Evolutionary conservation across 2,888 invertebrate genomes (phyloP).

Genomic region (Lithophane semibrunnea): DNA sequence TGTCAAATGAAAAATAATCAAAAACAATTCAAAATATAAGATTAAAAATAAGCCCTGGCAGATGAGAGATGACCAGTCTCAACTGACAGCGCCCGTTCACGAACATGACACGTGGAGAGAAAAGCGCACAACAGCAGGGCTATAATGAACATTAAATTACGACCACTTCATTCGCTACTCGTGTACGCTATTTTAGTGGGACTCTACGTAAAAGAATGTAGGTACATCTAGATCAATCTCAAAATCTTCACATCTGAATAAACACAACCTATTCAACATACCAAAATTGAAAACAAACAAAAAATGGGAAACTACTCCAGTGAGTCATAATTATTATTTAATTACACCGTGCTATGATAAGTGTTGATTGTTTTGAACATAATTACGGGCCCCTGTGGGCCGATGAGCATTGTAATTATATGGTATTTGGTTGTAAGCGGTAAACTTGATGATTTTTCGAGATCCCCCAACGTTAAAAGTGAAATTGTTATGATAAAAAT

Average conservation of each 20-base stretch:
- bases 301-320: slow-evolving; percentile 16
- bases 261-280: neutral
- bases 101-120: too few relatives aligned
- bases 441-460: slow-evolving; percentile 25
- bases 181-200: neutral
- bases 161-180: too few relatives aligned
- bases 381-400: slow-evolving; percentile 48
- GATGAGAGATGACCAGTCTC: too few relatives aligned
- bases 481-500: slow-evolving; percentile 5
- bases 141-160: too few relatives aligned
- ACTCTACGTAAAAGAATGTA: neutral
- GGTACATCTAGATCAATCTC: neutral
- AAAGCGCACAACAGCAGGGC: too few relatives aligned
- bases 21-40: too few relatives aligned
- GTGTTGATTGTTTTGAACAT: slow-evolving; percentile 58
- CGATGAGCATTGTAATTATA: slow-evolving; percentile 56
- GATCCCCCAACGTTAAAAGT: slow-evolving; percentile 17
- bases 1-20: too few relatives aligned
- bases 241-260: neutral
- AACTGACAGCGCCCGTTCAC: too few relatives aligned
- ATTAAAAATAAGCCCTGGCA: too few relatives aligned
- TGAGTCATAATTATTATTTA: slow-evolving; percentile 53
- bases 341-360: slow-evolving; percentile 48
- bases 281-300: slow-evolving; percentile 24
- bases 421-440: slow-evolving; percentile 39